Conservation (phyloP, 2,888 invertebrate genomes). For the Metopia argyrocephala region DNA sequence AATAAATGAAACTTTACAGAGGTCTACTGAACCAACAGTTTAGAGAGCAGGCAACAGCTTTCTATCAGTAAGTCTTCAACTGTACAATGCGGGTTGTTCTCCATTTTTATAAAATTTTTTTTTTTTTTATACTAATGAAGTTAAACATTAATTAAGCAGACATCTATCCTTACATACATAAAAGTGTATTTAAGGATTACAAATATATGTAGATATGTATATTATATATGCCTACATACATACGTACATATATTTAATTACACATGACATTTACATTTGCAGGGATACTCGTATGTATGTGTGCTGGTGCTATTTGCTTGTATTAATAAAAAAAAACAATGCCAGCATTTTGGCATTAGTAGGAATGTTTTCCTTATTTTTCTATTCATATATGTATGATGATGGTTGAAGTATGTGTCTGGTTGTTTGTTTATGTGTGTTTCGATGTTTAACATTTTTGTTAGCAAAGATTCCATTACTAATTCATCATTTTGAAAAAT, state of each 20-base stretch:
- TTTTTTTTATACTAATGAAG: not conserved
- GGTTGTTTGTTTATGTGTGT: not conserved
- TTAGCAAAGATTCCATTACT: conserved; percentile 27
- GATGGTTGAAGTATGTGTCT: not conserved
- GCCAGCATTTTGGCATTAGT: conserved; percentile 23
- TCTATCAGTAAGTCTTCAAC: not conserved
- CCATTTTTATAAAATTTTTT: not conserved
- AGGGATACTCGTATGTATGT: not conserved
- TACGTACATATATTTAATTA: conserved; percentile 42
- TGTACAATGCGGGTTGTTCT: not conserved
- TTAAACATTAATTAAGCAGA: conserved; percentile 46
- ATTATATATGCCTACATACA: not conserved
- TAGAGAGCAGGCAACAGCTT: conserved; percentile 7
- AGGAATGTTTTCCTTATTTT: conserved; percentile 8
- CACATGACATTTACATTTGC: not conserved
- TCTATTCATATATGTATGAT: not conserved
- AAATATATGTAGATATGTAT: not conserved
- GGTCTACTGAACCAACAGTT: conserved; percentile 8
- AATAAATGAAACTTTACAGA: conserved; percentile 24
- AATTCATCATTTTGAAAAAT: conserved; percentile 52
- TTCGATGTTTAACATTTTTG: not conserved
- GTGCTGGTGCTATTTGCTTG: not conserved
- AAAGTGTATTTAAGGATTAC: not conserved
- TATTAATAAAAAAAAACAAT: conserved; percentile 31
- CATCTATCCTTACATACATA: not conserved